Conservation (phyloP, 2,113 vertebrate genomes). For the Notarius lentiginosus region DNA sequence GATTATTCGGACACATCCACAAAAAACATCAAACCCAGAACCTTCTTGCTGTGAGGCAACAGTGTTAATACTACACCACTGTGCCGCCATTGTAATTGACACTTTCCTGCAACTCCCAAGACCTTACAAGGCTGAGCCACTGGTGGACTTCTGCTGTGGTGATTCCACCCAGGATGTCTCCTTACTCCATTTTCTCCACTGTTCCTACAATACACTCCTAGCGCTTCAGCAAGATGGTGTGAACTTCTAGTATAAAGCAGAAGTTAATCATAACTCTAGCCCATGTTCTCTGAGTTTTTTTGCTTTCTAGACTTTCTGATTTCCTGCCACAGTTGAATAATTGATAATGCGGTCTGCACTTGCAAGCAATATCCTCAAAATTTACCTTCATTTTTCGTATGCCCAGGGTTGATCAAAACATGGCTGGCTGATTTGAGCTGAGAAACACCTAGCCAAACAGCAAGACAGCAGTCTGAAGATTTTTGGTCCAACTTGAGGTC, state of each 20-base stretch:
- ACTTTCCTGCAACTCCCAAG: background rate
- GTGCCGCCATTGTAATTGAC: background rate
- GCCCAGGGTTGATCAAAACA: background rate
- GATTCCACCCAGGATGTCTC: background rate
- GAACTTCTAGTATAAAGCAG: background rate
- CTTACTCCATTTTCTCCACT: background rate
- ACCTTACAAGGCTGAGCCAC: background rate
- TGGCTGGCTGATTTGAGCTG: background rate
- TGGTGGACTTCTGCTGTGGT: background rate
- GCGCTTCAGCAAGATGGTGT: background rate
- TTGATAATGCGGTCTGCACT: background rate
- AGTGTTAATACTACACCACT: background rate
- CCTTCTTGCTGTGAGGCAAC: too few relatives aligned
- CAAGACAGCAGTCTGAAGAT: conserved; percentile 20
- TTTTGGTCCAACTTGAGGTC: conserved; percentile 26
- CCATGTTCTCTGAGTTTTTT: background rate
- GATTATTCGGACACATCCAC: too few relatives aligned
- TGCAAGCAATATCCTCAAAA: background rate
- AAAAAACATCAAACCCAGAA: too few relatives aligned
- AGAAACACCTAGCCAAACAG: background rate
- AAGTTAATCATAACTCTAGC: background rate
- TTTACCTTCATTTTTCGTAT: background rate
- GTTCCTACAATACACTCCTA: background rate
- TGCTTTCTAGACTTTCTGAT: background rate
- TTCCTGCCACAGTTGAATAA: background rate